Base-by-base conservation (phyloP, 2,797 vertebrate species). In the Distichodus sexfasciatus region DNA sequence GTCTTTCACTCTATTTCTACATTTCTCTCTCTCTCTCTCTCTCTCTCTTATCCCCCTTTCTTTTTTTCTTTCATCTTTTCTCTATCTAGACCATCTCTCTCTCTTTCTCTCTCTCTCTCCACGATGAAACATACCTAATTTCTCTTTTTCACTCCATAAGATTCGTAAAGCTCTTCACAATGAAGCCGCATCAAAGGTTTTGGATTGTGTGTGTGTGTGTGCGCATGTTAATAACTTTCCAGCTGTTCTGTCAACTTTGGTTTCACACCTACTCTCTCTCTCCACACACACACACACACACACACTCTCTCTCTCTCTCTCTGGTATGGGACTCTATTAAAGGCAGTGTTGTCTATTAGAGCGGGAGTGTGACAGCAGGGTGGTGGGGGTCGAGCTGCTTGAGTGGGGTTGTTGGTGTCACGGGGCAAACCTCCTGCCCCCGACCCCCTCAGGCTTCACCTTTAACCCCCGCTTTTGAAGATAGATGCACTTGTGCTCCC, bases 201-300 rank as follows among this genome's bases (percentile, higher is more conserved):
- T 57, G 36, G 3, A 60, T 61, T 19, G n/a, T 15, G 15, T 26
- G 6, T 11, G 12, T 29, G 28, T n/a, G 47, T 50, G 28, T 60
- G 10, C 58, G 59, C 14, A 0, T 1, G 35, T 71, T 65, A 77
- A 82, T 76, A 75, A 21, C 53, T 69, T 77, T 81, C 51, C 80
- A 75, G 80, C 78, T 75, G 79, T 77, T 79, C 81, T 83, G 83
- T 86, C 85, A 80, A 31, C 38, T 81, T 74, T 60, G 55, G 58
- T 86, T 86, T 86, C 85, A 87, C 82, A 86, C 69, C 44, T 68
- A 59, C 46, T 35, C 57, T 53, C 35, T 77, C 50, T 61, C 40
- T 54, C 11, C 31, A n/a, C n/a, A n/a, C n/a, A n/a, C 15, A 58
- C n/a, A n/a, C n/a, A n/a, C n/a, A n/a, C n/a, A n/a, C 38, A 26